A percentile compares a stretch with the other conserved stretches of the same genome.
phyloP scores from a whole-genome alignment of 2,888 invertebrate species.

The Agapostemon virescens region DNA sequence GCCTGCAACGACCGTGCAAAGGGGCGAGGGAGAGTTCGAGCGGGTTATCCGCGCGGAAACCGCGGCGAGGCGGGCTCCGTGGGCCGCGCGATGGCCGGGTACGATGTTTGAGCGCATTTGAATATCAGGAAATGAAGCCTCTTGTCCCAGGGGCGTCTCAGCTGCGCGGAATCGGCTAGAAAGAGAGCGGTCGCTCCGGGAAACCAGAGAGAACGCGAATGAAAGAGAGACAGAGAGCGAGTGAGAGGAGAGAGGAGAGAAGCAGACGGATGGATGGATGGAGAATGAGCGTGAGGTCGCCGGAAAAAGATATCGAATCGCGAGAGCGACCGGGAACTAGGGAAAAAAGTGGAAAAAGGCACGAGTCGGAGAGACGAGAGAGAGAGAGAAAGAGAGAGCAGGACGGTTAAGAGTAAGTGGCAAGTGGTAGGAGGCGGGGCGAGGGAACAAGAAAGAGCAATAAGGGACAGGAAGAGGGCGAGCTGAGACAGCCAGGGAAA shows the following conservation, averaged over 20 bases:
- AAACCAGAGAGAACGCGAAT: background rate
- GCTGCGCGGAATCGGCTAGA: constrained; percentile 42
- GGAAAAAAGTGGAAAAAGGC: constrained; percentile 21
- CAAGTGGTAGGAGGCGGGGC: constrained; percentile 28
- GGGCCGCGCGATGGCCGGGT: constrained; percentile 65
- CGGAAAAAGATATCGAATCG: constrained; percentile 47
- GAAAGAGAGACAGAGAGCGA: background rate
- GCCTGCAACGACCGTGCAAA: constrained; percentile 33
- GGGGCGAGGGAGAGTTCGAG: constrained; percentile 27
- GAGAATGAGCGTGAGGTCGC: constrained; percentile 1
- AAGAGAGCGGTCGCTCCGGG: background rate
- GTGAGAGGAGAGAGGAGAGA: no score
- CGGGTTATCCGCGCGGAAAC: constrained; percentile 69
- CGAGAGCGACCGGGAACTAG: constrained; percentile 6
- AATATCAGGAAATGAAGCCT: constrained; percentile 80
- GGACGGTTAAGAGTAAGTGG: constrained; percentile 37
- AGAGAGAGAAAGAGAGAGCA: background rate
- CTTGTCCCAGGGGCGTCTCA: constrained; percentile 69
- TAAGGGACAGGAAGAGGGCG: constrained; percentile 38
- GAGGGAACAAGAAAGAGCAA: constrained; percentile 31
- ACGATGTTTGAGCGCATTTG: constrained; percentile 79
- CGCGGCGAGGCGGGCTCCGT: constrained; percentile 62
- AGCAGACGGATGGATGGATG: background rate
- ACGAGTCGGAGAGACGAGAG: background rate
- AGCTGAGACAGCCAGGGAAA: constrained; percentile 39